Percentiles rank a stretch among this genome's conserved stretches.
Evolutionary conservation across 2,113 vertebrate genomes (phyloP).

Genomic region (Tachysurus fulvidraco): DNA sequence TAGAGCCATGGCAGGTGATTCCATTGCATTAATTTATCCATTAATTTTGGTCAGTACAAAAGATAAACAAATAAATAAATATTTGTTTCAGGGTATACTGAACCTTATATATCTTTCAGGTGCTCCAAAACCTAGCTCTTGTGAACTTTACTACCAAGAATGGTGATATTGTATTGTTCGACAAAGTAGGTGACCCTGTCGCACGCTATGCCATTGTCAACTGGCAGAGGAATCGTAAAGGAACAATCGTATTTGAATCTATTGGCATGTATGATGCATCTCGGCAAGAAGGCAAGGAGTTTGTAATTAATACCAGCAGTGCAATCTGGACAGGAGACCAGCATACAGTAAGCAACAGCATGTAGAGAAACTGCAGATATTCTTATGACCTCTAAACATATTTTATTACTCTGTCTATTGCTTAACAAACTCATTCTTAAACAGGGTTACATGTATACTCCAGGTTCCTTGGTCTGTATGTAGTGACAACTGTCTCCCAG

Average conservation of each 20-base stretch:
- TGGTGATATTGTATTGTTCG: slow-evolving; percentile 72
- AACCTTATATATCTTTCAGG: slow-evolving; percentile 55
- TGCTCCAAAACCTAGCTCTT: slow-evolving; percentile 71
- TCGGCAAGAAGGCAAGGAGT: slow-evolving; percentile 65
- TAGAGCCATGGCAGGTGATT: slow-evolving; percentile 73
- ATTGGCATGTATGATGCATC: slow-evolving; percentile 74
- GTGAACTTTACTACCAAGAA: slow-evolving; percentile 73
- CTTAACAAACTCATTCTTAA: not conserved
- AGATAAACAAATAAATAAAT: not conserved
- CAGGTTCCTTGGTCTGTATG: slow-evolving; percentile 74
- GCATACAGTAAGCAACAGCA: slow-evolving; percentile 56
- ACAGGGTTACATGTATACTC: slow-evolving; percentile 19
- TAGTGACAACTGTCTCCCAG: slow-evolving; percentile 73
- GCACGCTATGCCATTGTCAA: slow-evolving; percentile 74
- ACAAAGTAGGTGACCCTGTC: slow-evolving; percentile 71
- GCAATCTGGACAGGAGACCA: slow-evolving; percentile 69
- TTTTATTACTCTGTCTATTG: not conserved
- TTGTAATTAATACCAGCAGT: slow-evolving; percentile 63
- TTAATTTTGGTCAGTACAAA: not conserved
- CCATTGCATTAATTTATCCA: not conserved
- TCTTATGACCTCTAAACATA: not conserved
- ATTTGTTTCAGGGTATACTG: not conserved
- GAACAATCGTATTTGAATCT: slow-evolving; percentile 67
- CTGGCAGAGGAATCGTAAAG: slow-evolving; percentile 70
- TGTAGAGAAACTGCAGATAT: not conserved